Conservation (phyloP, 2,797 vertebrate species). For the Pipistrellus pygmaeus region DNA sequence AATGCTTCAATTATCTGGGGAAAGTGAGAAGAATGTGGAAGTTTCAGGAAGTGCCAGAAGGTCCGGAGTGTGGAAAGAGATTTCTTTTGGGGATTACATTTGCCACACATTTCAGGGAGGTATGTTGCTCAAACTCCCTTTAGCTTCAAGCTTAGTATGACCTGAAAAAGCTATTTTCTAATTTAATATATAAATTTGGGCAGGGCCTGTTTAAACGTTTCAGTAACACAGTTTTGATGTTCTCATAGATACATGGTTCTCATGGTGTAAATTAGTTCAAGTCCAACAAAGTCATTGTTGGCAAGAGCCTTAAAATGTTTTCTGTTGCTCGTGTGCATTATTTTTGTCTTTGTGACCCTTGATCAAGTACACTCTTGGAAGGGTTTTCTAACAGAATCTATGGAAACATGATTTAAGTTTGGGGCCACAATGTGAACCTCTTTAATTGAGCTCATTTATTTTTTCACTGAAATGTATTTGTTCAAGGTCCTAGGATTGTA, state of each 20-base stretch:
- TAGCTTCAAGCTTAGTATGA: conserved; percentile 81
- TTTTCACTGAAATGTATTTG: neutral
- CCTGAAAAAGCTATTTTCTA: conserved; percentile 59
- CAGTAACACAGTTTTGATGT: neutral
- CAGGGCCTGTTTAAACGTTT: neutral
- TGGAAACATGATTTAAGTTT: conserved; percentile 21
- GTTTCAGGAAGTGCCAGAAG: conserved; percentile 73
- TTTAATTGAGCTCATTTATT: conserved; percentile 47
- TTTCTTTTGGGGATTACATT: conserved; percentile 89
- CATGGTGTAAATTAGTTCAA: conserved; percentile 40
- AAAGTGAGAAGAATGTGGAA: conserved; percentile 66
- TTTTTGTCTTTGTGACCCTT: conserved; percentile 37
- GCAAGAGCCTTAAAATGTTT: neutral
- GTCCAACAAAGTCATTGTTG: neutral
- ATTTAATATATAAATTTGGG: conserved; percentile 47
- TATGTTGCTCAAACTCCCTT: conserved; percentile 83
- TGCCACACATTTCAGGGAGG: conserved; percentile 91
- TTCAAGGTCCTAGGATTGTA: conserved; percentile 24
- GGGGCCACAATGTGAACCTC: neutral
- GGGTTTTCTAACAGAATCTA: neutral
- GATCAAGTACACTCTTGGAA: neutral
- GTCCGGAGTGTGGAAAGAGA: conserved; percentile 82
- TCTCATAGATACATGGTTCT: neutral
- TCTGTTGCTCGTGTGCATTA: neutral
- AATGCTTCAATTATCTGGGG: conserved; percentile 67